These are phyloP conservation scores for Heliocidaris erythrogramma DNA, from an alignment of 35 echinoderm and acorn worm genomes.

Conservation along the genomic window DNA sequence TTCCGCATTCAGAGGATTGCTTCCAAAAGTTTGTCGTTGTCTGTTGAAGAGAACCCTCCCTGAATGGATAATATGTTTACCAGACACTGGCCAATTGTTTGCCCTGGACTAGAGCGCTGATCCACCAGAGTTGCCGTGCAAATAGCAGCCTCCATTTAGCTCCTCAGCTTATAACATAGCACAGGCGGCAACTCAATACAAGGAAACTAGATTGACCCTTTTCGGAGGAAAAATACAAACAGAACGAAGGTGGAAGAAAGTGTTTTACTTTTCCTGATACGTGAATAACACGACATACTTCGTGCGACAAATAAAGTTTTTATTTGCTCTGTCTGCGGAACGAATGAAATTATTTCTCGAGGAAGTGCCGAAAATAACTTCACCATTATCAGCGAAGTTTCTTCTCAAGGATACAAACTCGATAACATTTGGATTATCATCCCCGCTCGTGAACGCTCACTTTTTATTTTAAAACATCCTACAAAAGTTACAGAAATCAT, in stretches of 20 bases:
- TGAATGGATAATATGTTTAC: slow-evolving; percentile 45
- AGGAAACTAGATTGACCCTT: neutral
- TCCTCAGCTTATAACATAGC: neutral
- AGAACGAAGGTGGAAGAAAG: neutral
- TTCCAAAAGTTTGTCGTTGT: slow-evolving; percentile 15
- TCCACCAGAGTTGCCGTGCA: neutral
- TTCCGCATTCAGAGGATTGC: neutral
- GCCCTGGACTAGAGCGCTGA: neutral
- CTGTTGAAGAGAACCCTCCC: neutral
- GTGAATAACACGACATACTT: neutral
- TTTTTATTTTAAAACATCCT: too few species aligned
- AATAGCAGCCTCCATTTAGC: neutral
- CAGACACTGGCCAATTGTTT: slow-evolving; percentile 27
- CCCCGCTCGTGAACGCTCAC: neutral
- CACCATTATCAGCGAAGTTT: neutral
- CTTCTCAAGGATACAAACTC: neutral
- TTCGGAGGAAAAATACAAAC: neutral
- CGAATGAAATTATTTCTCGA: slow-evolving; percentile 12
- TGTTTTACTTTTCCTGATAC: neutral
- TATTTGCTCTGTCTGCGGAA: neutral
- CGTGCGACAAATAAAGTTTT: neutral
- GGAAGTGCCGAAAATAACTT: neutral
- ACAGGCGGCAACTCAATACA: neutral
- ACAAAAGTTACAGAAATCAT: too few species aligned
- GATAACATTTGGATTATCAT: slow-evolving; percentile 12